Base-by-base conservation (phyloP, 2,888 invertebrate species). In the Atrina japonica region DNA sequence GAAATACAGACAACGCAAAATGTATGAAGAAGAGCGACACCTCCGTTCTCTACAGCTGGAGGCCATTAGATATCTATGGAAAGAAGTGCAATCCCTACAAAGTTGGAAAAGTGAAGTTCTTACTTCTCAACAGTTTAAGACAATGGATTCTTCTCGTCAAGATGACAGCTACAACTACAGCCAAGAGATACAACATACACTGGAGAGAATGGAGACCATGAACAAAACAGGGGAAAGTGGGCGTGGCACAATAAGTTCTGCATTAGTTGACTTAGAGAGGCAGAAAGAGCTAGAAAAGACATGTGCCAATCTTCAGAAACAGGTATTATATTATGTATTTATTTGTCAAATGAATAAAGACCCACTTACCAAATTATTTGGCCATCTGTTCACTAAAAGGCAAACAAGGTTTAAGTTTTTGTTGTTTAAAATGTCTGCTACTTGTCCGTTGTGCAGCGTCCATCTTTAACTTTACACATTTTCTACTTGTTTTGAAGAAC, bases 21-120 rank as follows among this genome's bases (percentile, higher is more conserved):
- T 86, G 21, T 88, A 86, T 81, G 86, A 88, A 47, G 83, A 88
- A 47, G 88, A 89, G 67, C 85, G 83, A 65, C 81, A 86, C 66
- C 63, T 88, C 27, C 75, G 88, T 45, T 78, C 80, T 9, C 75
- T 88, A 43, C 88, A 89, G 70, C 78, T 88, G 71, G 88, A 88
- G 69, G 86, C 88, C 21, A 82, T 89, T 27, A 78, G 85, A 65
- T 78, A 83, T 63, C 72, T 89, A 6, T 87, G 87, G 83, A 84
- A 84, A 60, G 88, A 89, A 84, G 88, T 87, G 14, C 85, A 86
- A 70, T 80, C 83, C 0, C 69, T 87, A 52, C 86, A 85, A 65
- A 76, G 66, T 50, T 87, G 86, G 86, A 86, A 86, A 70, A 77
- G 69, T 18, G 83, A 84, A 65, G 82, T 86, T 18, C 65, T 85